Base-by-base conservation (phyloP, 2,888 invertebrate genomes). In the Drosophila meridionalis region DNA sequence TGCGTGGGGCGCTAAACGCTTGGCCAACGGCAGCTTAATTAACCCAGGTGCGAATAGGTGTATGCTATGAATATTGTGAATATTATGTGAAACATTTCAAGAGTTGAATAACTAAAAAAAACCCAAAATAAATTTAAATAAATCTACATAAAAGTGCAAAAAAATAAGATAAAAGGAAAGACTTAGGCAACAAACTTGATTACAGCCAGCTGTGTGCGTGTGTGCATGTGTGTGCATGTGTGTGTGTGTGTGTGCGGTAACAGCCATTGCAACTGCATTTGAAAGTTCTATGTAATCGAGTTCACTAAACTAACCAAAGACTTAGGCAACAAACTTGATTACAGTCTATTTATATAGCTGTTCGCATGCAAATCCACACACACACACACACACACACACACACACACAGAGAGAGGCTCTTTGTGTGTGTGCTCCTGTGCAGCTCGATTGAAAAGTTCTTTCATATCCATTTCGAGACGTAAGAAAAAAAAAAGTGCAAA, bases 21-120 rank as follows among this genome's bases (percentile, higher is more conserved):
- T 80, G 72, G 77, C 66, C 52, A 78, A 78, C 70, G 78, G 77
- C 68, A 83, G 42, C 83, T 68, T 86, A 83, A 83, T 86, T 75
- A 88, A 88, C 52, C 67, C 78, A 83, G 87, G 89, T 83, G 89
- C 78, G 89, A 83, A 82, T 80, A 78, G 65, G 53, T 69, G 50
- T 48, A 61, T 78, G 42, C 76, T 69, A 59, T 50, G 74, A 62
- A 48, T 78, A 63, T 56, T 60, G 42, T 67, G 63, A 56, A 61
- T 68, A 69, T 65, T 62, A 57, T 66, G 60, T 63, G 40, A 65
- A 61, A 36, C 60, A 45, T 77, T 80, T 66, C 60, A 67, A 52
- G 76, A 70, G 58, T 28, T 36, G 38, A 43, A 26, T 12, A 50
- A 9, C 26, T 48, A 26, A 20, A 32, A 56, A 9, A 38, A 57